Percentiles rank a stretch among this genome's conserved stretches.
phyloP scores from a whole-genome alignment of 2,888 invertebrate genomes.

The Eupithecia insigniata region DNA sequence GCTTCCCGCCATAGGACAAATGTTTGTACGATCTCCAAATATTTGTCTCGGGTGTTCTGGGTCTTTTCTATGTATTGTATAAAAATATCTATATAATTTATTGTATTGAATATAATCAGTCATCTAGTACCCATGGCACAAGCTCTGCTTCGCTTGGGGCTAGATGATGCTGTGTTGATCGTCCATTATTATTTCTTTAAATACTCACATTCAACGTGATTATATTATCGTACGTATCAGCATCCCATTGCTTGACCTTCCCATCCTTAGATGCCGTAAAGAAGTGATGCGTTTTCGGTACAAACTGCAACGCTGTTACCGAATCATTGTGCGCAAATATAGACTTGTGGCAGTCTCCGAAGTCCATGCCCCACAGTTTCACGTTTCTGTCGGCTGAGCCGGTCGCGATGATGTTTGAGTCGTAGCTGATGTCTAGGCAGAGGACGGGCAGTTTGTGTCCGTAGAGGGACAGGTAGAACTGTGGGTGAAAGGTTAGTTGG shows the following conservation, averaged over 20 bases:
- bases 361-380: slow-evolving; percentile 99
- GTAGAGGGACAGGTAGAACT: slow-evolving; percentile 97
- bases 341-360: slow-evolving; percentile 98
- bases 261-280: slow-evolving; percentile 98
- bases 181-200: too few species aligned
- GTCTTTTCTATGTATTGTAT: too few species aligned
- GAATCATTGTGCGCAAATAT: slow-evolving; percentile 98
- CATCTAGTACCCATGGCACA: too few species aligned
- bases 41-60: too few species aligned
- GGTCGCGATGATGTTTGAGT: slow-evolving; percentile 93
- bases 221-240: slow-evolving; percentile 94
- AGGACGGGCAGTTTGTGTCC: slow-evolving; percentile 98
- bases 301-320: slow-evolving; percentile 94
- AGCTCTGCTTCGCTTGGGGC: too few species aligned
- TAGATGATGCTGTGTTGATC: too few species aligned
- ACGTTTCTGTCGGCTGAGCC: slow-evolving; percentile 98
- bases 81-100: too few species aligned
- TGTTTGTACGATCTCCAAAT: too few species aligned
- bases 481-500: slow-evolving; percentile 48
- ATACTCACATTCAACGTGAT: slow-evolving; percentile 91
- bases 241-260: slow-evolving; percentile 98
- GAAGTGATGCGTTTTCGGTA: slow-evolving; percentile 95
- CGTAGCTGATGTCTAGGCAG: slow-evolving; percentile 96
- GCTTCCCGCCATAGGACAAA: too few species aligned
- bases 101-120: too few species aligned